Evolutionary conservation across 2,888 invertebrate genomes (phyloP).

Genomic region (Tenthredo notha): DNA sequence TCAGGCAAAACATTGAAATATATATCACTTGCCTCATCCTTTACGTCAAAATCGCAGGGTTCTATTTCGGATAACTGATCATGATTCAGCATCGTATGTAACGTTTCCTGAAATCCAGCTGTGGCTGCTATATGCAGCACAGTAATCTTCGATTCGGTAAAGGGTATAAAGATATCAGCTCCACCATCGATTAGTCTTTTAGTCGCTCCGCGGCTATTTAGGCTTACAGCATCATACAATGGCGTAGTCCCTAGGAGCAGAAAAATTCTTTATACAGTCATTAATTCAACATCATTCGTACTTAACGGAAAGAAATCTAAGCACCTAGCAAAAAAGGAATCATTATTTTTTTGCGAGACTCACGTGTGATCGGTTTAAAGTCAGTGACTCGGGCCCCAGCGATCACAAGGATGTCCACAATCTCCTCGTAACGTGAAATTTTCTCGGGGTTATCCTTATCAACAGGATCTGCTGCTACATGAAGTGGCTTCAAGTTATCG

Average conservation of each 20-base stretch:
- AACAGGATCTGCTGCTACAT: slow-evolving; percentile 67
- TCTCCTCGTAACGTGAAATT: slow-evolving; percentile 69
- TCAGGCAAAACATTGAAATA: neutral
- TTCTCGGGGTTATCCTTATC: slow-evolving; percentile 47
- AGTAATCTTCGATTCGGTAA: slow-evolving; percentile 69
- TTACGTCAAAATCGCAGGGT: neutral
- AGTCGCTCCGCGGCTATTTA: slow-evolving; percentile 72
- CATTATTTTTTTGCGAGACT: neutral
- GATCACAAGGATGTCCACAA: slow-evolving; percentile 63
- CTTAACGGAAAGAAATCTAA: neutral
- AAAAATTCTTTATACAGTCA: neutral
- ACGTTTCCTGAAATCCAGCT: slow-evolving; percentile 65
- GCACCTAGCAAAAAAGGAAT: neutral
- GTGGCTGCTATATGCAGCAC: slow-evolving; percentile 77
- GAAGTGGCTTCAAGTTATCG: slow-evolving; percentile 74
- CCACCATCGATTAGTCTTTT: slow-evolving; percentile 73
- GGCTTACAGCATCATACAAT: slow-evolving; percentile 74
- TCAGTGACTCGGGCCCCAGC: neutral
- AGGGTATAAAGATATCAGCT: slow-evolving; percentile 64
- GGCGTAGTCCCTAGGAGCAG: slow-evolving; percentile 62
- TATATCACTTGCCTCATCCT: neutral
- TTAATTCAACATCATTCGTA: neutral
- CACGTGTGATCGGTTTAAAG: neutral
- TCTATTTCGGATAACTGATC: neutral
- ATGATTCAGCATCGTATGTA: slow-evolving; percentile 60